A percentile compares a stretch with the other conserved stretches of the same genome.
Conservation (phyloP, 2,113 vertebrate species). For the Mesoclemmys tuberculata region DNA sequence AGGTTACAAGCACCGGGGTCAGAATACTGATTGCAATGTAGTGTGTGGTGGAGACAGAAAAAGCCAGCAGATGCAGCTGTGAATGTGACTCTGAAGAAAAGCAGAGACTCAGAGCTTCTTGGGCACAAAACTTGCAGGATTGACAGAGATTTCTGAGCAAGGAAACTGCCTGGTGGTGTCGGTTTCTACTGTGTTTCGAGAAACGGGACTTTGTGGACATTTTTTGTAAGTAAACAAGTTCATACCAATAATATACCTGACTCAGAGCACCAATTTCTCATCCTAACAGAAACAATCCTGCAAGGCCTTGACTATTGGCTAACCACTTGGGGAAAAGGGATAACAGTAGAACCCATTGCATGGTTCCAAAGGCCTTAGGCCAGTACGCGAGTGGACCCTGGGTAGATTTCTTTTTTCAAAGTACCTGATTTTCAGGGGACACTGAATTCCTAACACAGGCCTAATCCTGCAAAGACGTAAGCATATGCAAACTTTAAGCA, state of each 20-base stretch:
- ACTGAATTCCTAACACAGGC: not conserved
- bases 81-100: not conserved
- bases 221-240: not conserved
- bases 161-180: not conserved
- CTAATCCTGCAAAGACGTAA: no score
- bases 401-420: not conserved
- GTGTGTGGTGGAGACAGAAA: not conserved
- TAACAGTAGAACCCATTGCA: not conserved
- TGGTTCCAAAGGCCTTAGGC: not conserved
- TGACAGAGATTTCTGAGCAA: not conserved
- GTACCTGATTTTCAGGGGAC: not conserved
- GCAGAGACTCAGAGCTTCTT: not conserved
- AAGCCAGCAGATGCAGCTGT: not conserved
- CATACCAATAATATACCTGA: not conserved
- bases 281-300: not conserved
- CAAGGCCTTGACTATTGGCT: not conserved
- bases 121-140: not conserved
- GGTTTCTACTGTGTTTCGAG: not conserved
- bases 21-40: not conserved
- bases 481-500: not conserved
- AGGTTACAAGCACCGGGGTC: not conserved
- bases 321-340: not conserved
- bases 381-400: not conserved
- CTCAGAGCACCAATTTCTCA: not conserved
- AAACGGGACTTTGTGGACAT: not conserved